Evolutionary conservation across 2,797 vertebrate genomes (phyloP).

Genomic region (Eidolon dupreanum): DNA sequence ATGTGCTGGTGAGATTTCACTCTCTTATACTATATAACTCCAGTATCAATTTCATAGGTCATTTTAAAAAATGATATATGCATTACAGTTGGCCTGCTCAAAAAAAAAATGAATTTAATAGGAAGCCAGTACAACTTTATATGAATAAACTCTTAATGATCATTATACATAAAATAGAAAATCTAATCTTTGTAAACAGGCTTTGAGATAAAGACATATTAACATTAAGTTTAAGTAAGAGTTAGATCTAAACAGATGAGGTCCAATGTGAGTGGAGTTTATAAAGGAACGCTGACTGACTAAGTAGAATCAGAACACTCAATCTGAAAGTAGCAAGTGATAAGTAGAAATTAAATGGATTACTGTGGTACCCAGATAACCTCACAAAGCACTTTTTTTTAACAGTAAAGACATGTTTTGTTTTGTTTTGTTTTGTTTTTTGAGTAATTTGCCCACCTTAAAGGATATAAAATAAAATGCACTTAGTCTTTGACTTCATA

Average conservation of each 20-base stretch:
- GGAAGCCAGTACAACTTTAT: neutral
- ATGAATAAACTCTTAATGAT: neutral
- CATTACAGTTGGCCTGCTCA: neutral
- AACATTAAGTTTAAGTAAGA: neutral
- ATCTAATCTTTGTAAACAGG: neutral
- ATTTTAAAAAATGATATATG: neutral
- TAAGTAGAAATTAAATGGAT: neutral
- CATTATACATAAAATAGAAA: neutral
- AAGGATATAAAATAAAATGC: neutral
- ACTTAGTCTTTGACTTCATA: neutral
- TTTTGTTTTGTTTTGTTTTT: neutral
- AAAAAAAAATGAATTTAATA: neutral
- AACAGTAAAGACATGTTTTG: neutral
- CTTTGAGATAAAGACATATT: neutral
- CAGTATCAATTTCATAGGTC: neutral
- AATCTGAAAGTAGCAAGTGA: neutral
- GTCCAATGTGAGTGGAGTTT: accelerated
- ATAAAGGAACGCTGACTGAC: neutral
- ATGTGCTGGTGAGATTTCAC: neutral
- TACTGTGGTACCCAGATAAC: neutral
- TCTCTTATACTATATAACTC: too few species aligned
- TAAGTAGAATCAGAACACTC: neutral
- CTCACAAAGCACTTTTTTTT: neutral
- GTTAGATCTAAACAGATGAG: neutral
- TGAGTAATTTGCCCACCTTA: neutral